Conservation (phyloP, 2,113 vertebrate species). For the Paradisaea rubra region DNA sequence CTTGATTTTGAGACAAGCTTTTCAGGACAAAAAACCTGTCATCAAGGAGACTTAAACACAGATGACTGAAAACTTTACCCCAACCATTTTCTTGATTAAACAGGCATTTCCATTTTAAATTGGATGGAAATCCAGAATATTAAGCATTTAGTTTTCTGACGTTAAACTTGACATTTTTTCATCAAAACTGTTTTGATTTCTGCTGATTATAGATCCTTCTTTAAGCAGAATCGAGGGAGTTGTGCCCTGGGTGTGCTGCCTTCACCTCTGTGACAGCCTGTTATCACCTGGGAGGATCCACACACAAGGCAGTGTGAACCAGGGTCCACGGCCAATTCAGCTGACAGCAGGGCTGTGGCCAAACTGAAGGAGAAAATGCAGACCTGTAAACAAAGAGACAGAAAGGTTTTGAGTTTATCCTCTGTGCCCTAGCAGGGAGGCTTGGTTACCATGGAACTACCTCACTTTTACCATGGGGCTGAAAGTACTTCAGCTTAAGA, state of each 20-base stretch:
- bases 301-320: accelerated
- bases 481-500: neutral
- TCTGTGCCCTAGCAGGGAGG: neutral
- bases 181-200: neutral
- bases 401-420: neutral
- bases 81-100: slow-evolving; percentile 19
- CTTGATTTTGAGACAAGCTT: neutral
- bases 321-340: neutral
- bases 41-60: neutral
- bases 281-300: neutral
- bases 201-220: neutral
- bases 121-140: neutral
- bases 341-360: neutral
- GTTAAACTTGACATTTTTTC: neutral
- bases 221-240: neutral
- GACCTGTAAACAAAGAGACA: neutral
- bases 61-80: neutral
- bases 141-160: neutral
- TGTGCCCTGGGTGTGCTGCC: neutral
- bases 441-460: neutral
- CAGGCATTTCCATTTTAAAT: slow-evolving; percentile 28
- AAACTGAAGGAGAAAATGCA: neutral
- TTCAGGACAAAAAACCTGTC: neutral
- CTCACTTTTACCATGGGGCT: neutral
- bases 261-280: neutral